Evolutionary conservation across 2,888 invertebrate species (phyloP).

Genomic region (Ennomos erosarius): DNA sequence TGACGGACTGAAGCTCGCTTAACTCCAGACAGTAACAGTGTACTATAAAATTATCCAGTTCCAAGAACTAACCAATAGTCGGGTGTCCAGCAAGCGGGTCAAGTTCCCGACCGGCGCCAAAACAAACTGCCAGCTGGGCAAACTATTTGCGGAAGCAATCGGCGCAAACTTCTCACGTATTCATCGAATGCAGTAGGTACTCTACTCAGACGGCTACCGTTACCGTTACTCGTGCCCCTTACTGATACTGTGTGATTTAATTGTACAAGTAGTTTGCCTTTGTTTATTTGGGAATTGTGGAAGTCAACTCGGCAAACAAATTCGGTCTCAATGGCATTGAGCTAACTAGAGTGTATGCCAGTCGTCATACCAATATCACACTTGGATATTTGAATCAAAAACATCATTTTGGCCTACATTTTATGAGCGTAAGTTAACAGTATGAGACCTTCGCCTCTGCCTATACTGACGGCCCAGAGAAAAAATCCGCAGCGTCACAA

Average conservation of each 20-base stretch:
- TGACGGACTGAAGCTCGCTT: constrained; percentile 2
- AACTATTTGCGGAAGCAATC: constrained; percentile 67
- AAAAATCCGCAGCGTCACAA: constrained; percentile 23
- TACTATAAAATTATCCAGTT: constrained; percentile 19
- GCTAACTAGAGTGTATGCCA: too few relatives aligned
- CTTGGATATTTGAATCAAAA: too few relatives aligned
- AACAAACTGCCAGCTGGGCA: constrained; percentile 65
- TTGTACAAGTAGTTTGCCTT: constrained; percentile 6
- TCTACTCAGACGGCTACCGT: constrained; percentile 43
- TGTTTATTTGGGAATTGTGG: neutral
- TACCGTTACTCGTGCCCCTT: constrained; percentile 47
- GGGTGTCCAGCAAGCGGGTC: constrained; percentile 49
- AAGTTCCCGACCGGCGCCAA: constrained; percentile 64
- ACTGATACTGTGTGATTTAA: constrained; percentile 23
- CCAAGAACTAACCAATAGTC: constrained; percentile 19
- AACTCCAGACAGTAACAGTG: constrained; percentile 32
- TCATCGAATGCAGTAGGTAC: constrained; percentile 39
- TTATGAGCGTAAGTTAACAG: neutral
- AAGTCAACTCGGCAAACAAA: too few relatives aligned
- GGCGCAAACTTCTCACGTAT: constrained; percentile 31
- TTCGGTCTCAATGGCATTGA: too few relatives aligned
- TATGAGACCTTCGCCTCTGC: constrained; percentile 9
- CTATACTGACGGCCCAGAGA: constrained; percentile 6
- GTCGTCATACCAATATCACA: too few relatives aligned
- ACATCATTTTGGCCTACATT: too few relatives aligned